phyloP scores from a whole-genome alignment of 1,140 invertebrate species.

The Sarcophaga peregrina region DNA sequence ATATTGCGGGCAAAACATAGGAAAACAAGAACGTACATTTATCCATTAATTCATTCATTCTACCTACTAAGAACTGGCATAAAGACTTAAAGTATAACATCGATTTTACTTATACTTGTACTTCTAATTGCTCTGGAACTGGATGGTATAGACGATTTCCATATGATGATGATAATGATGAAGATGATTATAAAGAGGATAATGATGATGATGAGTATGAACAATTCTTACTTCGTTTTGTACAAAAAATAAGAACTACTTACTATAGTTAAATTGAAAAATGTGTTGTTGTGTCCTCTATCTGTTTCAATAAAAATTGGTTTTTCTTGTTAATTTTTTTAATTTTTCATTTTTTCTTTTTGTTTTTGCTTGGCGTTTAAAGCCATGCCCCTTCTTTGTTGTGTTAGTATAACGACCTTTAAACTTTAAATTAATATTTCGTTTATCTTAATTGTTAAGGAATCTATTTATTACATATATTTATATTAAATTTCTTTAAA shows the following conservation, averaged over 20 bases:
- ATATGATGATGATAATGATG: too few relatives aligned
- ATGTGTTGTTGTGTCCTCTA: constrained; percentile 22
- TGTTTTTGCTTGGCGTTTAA: not conserved
- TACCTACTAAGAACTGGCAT: too few relatives aligned
- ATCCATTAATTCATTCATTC: too few relatives aligned
- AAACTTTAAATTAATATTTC: not conserved
- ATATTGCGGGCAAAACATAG: too few relatives aligned
- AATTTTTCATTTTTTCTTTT: not conserved
- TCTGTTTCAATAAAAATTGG: not conserved
- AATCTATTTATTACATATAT: not conserved
- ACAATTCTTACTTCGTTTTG: not conserved
- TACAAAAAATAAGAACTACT: constrained; percentile 5
- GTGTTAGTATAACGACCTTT: not conserved
- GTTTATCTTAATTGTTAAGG: not conserved
- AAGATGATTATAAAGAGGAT: too few relatives aligned
- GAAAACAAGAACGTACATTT: too few relatives aligned
- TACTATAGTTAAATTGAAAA: constrained; percentile 4
- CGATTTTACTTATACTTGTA: too few relatives aligned
- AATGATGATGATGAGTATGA: not conserved
- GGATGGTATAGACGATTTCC: too few relatives aligned
- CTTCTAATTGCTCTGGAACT: too few relatives aligned
- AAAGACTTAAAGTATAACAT: too few relatives aligned
- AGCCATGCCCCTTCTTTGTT: not conserved
- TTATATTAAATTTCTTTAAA: not conserved
- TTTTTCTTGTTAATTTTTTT: not conserved